Percentiles rank a stretch among this genome's conserved stretches.
Evolutionary conservation across 2,797 vertebrate species (phyloP).

Genomic region (Glossophaga mutica): DNA sequence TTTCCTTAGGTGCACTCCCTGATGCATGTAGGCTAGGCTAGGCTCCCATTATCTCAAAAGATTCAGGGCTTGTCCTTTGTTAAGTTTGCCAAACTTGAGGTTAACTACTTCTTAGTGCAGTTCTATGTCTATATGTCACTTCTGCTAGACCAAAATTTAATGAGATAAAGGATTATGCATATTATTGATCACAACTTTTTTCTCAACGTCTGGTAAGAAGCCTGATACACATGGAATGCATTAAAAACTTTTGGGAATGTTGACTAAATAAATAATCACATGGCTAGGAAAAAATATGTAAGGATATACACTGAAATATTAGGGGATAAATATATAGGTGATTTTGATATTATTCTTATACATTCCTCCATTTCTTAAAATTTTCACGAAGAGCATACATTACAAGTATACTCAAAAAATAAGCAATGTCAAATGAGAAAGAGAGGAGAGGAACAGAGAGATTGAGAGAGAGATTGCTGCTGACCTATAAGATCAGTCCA

Average conservation of each 20-base stretch:
- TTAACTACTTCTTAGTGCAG: background rate
- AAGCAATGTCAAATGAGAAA: background rate
- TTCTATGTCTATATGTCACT: background rate
- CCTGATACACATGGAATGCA: background rate
- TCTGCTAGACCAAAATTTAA: background rate
- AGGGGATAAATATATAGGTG: background rate
- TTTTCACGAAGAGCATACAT: background rate
- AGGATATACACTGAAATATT: background rate
- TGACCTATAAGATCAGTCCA: background rate
- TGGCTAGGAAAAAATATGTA: background rate
- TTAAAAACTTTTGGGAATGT: background rate
- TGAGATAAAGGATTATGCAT: background rate
- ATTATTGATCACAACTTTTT: background rate
- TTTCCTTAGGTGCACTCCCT: background rate
- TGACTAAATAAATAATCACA: background rate
- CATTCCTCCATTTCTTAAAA: background rate
- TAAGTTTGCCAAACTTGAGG: background rate
- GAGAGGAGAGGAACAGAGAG: background rate
- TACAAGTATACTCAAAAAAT: background rate
- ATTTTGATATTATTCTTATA: conserved; percentile 1
- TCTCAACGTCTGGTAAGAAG: background rate
- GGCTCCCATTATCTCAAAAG: background rate
- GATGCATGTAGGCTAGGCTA: background rate
- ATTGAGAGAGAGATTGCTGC: background rate
- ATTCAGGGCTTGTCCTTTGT: background rate